Evolutionary conservation across 2,888 invertebrate genomes (phyloP), one percentile per base, ranked within the genome.

Genomic region (Lutraria lutraria): DNA sequence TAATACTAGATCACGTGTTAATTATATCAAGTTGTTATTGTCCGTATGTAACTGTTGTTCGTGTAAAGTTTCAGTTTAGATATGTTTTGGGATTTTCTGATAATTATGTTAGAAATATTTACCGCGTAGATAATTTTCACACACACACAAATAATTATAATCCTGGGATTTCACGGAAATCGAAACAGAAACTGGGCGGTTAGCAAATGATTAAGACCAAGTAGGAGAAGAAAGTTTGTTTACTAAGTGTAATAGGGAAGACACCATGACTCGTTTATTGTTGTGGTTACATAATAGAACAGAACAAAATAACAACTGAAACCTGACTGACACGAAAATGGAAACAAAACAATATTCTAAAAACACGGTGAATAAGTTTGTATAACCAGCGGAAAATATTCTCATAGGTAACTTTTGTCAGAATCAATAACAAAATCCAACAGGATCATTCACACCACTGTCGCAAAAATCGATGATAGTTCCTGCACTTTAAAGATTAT

Each of bases 101-200:
- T 68, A 68, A 25, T 25, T 15, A 43, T 43, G 8, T 43, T 43
- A 12, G 63, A 68, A 25, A 68, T 25, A 68, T 68, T 68, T 68
- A 68, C 63, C 63, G 63, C 8, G 6, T 68, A 0, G 6, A 25
- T 68, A 13, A 15, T 63, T 19, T n/a, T n/a, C 25, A n/a, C 25
- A 63, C n/a, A 19, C 63, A 63, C 63, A 63, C n/a, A n/a, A n/a
- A n/a, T n/a, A 8, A 63, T 15, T 10, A 21, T 19, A 19, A 15
- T 12, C 6, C 76, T 76, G 31, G 76, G 76, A 25, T 76, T 72
- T 72, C 31, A 21, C 63, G 63, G 63, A 63, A 63, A n/a, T 76
- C 15, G 76, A 76, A 76, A 76, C 25, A 19, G 76, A 76, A 76
- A 76, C 16, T 76, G 19, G 76, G 16, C 12, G 2, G 34, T 34